Evolutionary conservation across 1,140 invertebrate genomes (phyloP), one percentile per base, ranked within the genome.

Genomic region (Drosophila truncata): DNA sequence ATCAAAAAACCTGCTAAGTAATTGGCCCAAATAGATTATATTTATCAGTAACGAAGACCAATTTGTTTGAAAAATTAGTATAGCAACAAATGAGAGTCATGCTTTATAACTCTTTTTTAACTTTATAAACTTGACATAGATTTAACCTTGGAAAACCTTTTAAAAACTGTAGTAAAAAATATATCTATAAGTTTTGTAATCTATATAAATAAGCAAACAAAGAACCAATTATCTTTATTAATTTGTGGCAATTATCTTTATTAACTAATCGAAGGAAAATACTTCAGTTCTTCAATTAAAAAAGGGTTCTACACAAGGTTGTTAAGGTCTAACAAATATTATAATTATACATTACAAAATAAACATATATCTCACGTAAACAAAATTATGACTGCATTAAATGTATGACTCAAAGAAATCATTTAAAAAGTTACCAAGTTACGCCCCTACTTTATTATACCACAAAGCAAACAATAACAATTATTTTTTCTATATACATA

Each of bases 11-110:
- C 20, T 25, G 65, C 65, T 58, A 39, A 70, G 42, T 71, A 58
- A 70, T 71, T 58, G 50, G 16, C 65, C 65, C 65, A 58, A 70
- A 71, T 25, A 58, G 69, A 71, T 71, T 71, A 71, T 33, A 46
- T 55, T 35, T 50, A 35, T 37, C n/a, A 29, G 60, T n/a, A 65
- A n/a, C 5, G 13, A 31, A 60, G 13, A 60, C 10, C 33, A 14
- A 3, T 25, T n/a, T 35, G 16, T 10, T 18, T 29, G 14, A 7
- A 10, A 9, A 37, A 18, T 61, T 11, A 6, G n/a, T 33, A 29
- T n/a, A 29, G 44, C 44, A 25, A 61, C 27, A 31, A 46, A 14
- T 20, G 8, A n/a, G 13, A 10, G 10, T 23, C 3, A 49, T 50
- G 14, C 0, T 16, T n/a, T 31, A 29, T 7, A 29, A 29, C 27